Evolutionary conservation across 1,140 invertebrate genomes (phyloP), one percentile per base, ranked within the genome.

Genomic region (Leptopilina clavipes): DNA sequence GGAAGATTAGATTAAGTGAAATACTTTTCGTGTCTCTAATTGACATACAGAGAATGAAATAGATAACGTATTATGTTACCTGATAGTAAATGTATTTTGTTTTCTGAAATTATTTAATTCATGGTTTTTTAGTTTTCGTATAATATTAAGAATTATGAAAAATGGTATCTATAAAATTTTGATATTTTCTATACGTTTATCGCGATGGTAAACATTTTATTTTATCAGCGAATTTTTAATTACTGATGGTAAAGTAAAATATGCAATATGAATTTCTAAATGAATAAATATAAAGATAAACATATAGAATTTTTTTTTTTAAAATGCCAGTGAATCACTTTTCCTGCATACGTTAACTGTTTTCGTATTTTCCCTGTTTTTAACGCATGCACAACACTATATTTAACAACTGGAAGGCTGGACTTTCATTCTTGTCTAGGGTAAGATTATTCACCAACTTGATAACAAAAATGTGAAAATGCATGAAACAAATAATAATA

Each of bases 351-450:
- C 37, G 8, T 74, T 44, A 74, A 70, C 31, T 45, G 44, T 77
- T 78, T n/a, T 79, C 79, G 75, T 79, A 78, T 81, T 79, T 83
- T 75, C 82, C 72, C 78, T 85, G 85, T 72, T 85, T 85, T 85
- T 77, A 85, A 87, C 83, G 86, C 87, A 87, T 90, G 84, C 87
- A 80, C 83, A 87, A 81, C 84, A 75, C 79, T 83, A 87, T 86
- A 84, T 84, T 40, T 89, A 88, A 89, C 86, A 87, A 87, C 86
- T 90, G 85, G 87, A 89, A 90, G 89, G 84, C 82, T 86, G 87
- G 88, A 84, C 83, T 87, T 87, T 81, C 88, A 71, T 89, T 90
- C 82, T 88, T 90, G 79, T 90, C 87, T 87, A 89, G 89, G 89
- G 89, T 90, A 89, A 90, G 89, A 74, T 74, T 37, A 73, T 37